These are phyloP conservation scores for Dipodomys ordii DNA, from an alignment of 2,113 vertebrate species.

Conservation along the genomic window DNA sequence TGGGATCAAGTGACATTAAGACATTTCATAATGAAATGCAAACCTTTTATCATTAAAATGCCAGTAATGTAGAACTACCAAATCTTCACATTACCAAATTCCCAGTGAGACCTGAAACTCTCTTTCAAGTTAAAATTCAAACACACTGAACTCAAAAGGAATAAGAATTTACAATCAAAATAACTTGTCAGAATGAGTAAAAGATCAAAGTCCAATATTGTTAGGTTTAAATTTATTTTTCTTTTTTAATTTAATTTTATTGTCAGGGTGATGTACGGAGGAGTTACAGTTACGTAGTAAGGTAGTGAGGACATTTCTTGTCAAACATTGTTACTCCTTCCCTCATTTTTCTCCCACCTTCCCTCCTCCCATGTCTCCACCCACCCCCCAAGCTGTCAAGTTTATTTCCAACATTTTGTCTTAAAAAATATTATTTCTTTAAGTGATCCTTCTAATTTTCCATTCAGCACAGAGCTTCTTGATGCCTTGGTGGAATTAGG, in stretches of 20 bases:
- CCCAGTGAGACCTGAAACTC: neutral
- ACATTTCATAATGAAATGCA: neutral
- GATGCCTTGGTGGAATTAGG: neutral
- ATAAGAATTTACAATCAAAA: neutral
- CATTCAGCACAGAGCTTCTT: neutral
- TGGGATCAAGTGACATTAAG: neutral
- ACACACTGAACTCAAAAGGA: constrained; percentile 1
- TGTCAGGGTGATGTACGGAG: too few relatives aligned
- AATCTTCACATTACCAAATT: neutral
- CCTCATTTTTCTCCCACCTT: too few relatives aligned
- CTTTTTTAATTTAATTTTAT: too few relatives aligned
- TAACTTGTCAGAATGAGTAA: neutral
- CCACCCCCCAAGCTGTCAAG: too few relatives aligned
- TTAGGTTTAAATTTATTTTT: neutral
- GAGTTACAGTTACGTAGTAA: too few relatives aligned
- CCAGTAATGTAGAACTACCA: neutral
- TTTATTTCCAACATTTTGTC: too few relatives aligned
- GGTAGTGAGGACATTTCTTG: too few relatives aligned
- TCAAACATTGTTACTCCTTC: too few relatives aligned
- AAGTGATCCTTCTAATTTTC: neutral
- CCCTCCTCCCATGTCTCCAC: too few relatives aligned
- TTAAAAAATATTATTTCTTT: neutral
- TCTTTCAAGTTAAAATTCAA: constrained; percentile 46
- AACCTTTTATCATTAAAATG: neutral
- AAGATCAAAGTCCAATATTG: neutral